phyloP scores from a whole-genome alignment of 2,888 invertebrate genomes.

The Polia nebulosa region DNA sequence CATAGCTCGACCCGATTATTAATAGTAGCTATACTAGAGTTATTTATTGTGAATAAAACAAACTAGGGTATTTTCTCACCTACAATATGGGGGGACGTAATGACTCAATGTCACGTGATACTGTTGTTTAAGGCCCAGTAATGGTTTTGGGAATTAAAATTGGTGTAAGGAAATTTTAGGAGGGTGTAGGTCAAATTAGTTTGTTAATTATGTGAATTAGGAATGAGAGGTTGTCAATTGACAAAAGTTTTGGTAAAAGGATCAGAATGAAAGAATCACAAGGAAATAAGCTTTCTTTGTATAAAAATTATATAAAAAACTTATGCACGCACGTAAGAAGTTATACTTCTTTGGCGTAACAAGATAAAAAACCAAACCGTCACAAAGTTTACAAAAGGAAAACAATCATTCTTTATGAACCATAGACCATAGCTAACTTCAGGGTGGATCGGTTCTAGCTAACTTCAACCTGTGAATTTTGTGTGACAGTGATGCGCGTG shows the following conservation, averaged over 20 bases:
- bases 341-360: no score
- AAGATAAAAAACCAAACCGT: no score
- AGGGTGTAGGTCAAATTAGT: slow-evolving; percentile 18
- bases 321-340: no score
- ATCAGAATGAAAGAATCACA: not conserved
- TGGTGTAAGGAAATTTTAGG: slow-evolving; percentile 3
- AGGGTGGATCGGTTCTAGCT: no score
- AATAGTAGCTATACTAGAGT: slow-evolving; percentile 43
- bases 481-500: no score
- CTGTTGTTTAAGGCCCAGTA: slow-evolving; percentile 54
- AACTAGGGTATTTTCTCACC: slow-evolving; percentile 65
- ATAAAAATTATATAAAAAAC: no score
- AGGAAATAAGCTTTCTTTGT: not conserved
- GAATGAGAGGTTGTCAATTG: slow-evolving; percentile 3
- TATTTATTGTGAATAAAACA: slow-evolving; percentile 63
- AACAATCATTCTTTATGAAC: no score
- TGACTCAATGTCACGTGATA: slow-evolving; percentile 69
- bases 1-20: slow-evolving; percentile 50
- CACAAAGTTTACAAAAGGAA: no score
- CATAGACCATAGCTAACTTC: no score
- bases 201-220: slow-evolving; percentile 21
- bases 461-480: no score
- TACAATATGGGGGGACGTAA: slow-evolving; percentile 62
- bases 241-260: not conserved
- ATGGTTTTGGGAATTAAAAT: slow-evolving; percentile 49